These are phyloP conservation scores for Ochropleura plecta DNA, from an alignment of 2,888 invertebrate species.

Conservation along the genomic window DNA sequence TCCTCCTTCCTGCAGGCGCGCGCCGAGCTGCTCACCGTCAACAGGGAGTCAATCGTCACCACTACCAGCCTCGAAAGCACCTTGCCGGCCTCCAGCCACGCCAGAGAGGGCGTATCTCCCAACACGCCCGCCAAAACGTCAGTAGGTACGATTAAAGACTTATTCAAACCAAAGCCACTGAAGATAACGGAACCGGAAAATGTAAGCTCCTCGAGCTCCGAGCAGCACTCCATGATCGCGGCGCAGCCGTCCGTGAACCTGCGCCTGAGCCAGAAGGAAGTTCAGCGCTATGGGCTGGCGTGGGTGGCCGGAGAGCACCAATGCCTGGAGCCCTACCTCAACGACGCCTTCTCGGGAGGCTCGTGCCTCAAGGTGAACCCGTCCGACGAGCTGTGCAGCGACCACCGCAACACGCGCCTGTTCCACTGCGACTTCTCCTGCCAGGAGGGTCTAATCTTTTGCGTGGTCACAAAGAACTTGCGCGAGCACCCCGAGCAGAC, in stretches of 20 bases:
- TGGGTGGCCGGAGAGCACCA: constrained; percentile 74
- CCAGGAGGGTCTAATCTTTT: constrained; percentile 74
- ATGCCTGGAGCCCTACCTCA: constrained; percentile 80
- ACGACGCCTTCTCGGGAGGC: constrained; percentile 89
- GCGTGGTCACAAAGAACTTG: constrained; percentile 82
- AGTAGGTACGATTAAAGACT: constrained; percentile 60
- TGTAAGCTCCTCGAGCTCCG: not conserved
- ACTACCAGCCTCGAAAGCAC: not conserved
- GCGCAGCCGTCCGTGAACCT: constrained; percentile 71
- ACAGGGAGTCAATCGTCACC: not conserved
- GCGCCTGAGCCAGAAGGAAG: constrained; percentile 63
- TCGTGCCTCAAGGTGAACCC: constrained; percentile 86
- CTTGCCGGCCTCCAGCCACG: too few relatives aligned
- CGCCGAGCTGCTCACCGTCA: constrained; percentile 3
- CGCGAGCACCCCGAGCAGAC: constrained; percentile 69
- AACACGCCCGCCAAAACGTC: constrained; percentile 18
- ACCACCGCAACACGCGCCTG: constrained; percentile 74
- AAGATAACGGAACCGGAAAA: constrained; percentile 23
- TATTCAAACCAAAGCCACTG: constrained; percentile 60
- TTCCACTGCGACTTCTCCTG: constrained; percentile 82
- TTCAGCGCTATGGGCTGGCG: constrained; percentile 70
- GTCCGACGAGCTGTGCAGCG: constrained; percentile 70
- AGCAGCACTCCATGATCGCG: constrained; percentile 59
- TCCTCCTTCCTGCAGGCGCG: constrained; percentile 23
- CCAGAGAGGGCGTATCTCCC: fast-evolving